Evolutionary conservation across 2,888 invertebrate species (phyloP).

Genomic region (Arge pagana): DNA sequence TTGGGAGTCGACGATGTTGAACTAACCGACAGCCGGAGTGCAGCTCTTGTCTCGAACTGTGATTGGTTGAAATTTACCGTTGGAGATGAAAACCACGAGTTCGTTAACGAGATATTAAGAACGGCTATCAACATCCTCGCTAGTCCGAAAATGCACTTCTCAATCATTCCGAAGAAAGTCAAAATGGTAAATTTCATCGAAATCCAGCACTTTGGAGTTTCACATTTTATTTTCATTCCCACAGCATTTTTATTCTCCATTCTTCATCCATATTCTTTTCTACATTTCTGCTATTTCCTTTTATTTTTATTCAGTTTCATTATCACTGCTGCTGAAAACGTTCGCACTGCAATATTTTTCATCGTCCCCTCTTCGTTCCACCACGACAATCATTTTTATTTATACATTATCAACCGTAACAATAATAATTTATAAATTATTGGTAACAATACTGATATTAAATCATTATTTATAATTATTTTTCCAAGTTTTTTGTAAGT

Average conservation of each 20-base stretch:
- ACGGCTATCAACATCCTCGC: constrained; percentile 80
- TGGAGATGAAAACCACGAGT: constrained; percentile 81
- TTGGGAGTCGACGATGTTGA: constrained; percentile 78
- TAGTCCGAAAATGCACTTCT: constrained; percentile 66
- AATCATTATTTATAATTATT: too few relatives aligned
- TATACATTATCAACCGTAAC: too few relatives aligned
- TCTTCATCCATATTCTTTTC: constrained; percentile 1
- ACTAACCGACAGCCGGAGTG: constrained; percentile 69
- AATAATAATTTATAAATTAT: too few relatives aligned
- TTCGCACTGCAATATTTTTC: too few relatives aligned
- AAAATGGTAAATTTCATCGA: constrained; percentile 65
- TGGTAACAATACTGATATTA: too few relatives aligned
- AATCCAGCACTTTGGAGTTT: background rate
- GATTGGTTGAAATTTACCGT: constrained; percentile 82
- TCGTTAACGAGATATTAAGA: constrained; percentile 82
- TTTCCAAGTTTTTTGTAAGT: too few relatives aligned
- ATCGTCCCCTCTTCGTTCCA: too few relatives aligned
- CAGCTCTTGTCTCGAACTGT: constrained; percentile 73
- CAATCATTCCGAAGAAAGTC: constrained; percentile 76
- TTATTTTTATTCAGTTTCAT: constrained; percentile 19
- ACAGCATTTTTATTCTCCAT: constrained; percentile 3
- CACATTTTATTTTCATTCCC: background rate
- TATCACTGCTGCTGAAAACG: background rate
- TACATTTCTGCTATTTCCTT: constrained; percentile 12
- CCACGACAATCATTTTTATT: too few relatives aligned